Percentiles rank a stretch among this genome's conserved stretches.
Conservation (phyloP, 2,113 vertebrate species). For the Caloenas nicobarica region DNA sequence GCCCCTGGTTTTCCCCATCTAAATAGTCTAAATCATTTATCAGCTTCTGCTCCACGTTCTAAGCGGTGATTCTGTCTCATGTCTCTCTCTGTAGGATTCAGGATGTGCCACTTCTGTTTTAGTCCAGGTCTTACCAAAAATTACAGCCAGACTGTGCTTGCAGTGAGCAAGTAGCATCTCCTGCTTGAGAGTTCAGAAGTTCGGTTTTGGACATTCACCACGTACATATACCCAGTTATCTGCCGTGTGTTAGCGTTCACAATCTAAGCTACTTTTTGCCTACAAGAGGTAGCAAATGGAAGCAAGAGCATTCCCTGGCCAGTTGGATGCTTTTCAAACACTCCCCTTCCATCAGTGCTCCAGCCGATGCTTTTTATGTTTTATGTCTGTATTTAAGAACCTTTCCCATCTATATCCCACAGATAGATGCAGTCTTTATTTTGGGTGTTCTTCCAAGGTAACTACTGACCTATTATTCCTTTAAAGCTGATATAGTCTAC, state of each 20-base stretch:
- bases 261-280: neutral
- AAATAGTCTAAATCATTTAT: neutral
- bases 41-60: neutral
- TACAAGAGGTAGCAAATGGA: neutral
- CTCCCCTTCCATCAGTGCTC: neutral
- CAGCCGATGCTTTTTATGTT: neutral
- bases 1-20: neutral
- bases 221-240: neutral
- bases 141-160: neutral
- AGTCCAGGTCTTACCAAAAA: neutral
- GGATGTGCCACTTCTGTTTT: neutral
- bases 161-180: neutral
- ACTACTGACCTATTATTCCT: conserved; percentile 2
- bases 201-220: neutral
- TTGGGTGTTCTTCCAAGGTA: neutral
- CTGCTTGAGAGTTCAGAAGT: neutral
- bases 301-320: neutral
- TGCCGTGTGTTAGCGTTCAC: neutral
- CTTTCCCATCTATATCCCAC: conserved; percentile 15
- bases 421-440: neutral
- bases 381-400: conserved; percentile 22
- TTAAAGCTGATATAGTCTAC: conserved; percentile 22
- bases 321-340: neutral
- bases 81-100: neutral
- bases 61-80: neutral